Evolutionary conservation across 2,797 vertebrate genomes (phyloP), one percentile per base, ranked within the genome.

Genomic region (Sorex maritimensis): DNA sequence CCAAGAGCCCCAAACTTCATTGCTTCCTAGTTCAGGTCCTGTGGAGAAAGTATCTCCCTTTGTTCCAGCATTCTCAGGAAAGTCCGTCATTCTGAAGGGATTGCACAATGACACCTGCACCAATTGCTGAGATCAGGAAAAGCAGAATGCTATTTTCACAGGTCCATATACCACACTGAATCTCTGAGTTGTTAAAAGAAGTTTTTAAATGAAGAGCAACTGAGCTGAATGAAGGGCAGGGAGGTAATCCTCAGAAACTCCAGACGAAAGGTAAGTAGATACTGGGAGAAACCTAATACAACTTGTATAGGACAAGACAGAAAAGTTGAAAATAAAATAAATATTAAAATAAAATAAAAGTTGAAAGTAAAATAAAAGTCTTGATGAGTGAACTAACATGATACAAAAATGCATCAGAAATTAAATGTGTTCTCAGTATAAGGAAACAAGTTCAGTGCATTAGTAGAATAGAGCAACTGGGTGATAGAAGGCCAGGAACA

Each of bases 321-420:
- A 86, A 81, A 77, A 21, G 17, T 49, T 68, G 63, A 79, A 88
- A 74, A 71, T 90, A 92, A 55, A 34, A 34, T 34, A 34, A 34
- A 34, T 34, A 34, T 34, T 34, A 34, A 34, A 34, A 34, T 34
- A 34, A 34, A 34, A 34, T 34, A 86, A 81, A 77, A 21, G 17
- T 49, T 68, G 63, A 79, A 88, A 74, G 34, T 34, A 34, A 34
- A 34, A 34, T 34, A 44, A 44, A 5, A 44, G 41, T 44, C 87
- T 38, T 80, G 11, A 14, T 83, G 8, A 84, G 14, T 23, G 34
- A 81, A 81, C 34, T 11, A 52, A 24, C 13, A 44, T 30, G 17
- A 63, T 67, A 55, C 65, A 71, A 81, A 72, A 58, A 14, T 63
- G 2, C 41, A 11, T 21, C 61, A 41, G 38, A 11, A 87, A 49